Conservation (phyloP, 2,888 invertebrate genomes). For the Carpatolechia fugitivella region DNA sequence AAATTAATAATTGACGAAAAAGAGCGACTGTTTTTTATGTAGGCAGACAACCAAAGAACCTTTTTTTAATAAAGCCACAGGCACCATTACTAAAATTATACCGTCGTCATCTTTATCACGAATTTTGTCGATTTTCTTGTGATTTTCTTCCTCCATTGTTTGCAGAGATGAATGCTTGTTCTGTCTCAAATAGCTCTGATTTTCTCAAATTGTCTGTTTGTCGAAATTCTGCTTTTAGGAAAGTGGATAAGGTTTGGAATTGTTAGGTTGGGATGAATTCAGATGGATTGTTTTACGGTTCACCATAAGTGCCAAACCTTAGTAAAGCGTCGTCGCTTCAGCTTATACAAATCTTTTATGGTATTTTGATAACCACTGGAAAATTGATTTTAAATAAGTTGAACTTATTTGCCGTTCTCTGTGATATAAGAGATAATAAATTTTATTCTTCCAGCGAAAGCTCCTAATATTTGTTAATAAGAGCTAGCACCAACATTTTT, state of each 20-base stretch:
- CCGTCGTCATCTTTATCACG: slow-evolving; percentile 48
- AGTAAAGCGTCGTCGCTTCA: slow-evolving; percentile 19
- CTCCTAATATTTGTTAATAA: no score
- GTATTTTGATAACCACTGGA: slow-evolving; percentile 19
- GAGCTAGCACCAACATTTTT: no score
- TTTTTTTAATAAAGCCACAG: neutral
- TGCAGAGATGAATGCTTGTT: slow-evolving; percentile 28
- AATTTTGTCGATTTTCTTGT: slow-evolving; percentile 44
- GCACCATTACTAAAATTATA: slow-evolving; percentile 44
- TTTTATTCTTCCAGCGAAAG: no score
- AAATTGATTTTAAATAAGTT: neutral
- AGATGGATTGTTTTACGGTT: slow-evolving; percentile 14
- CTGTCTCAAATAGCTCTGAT: slow-evolving; percentile 20
- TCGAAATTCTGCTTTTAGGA: neutral
- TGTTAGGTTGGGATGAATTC: slow-evolving; percentile 12
- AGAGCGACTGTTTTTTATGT: no score
- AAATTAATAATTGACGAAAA: no score
- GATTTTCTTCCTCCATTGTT: slow-evolving; percentile 41
- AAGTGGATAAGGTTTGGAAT: slow-evolving; percentile 15
- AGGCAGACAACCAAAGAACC: no score
- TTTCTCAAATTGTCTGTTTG: slow-evolving; percentile 6
- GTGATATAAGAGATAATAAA: no score
- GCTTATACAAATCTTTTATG: slow-evolving; percentile 23
- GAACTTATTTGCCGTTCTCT: no score
- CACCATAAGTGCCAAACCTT: slow-evolving; percentile 15